Base-by-base conservation (phyloP, 2,797 vertebrate species). In the Cyprinodon diabolis region DNA sequence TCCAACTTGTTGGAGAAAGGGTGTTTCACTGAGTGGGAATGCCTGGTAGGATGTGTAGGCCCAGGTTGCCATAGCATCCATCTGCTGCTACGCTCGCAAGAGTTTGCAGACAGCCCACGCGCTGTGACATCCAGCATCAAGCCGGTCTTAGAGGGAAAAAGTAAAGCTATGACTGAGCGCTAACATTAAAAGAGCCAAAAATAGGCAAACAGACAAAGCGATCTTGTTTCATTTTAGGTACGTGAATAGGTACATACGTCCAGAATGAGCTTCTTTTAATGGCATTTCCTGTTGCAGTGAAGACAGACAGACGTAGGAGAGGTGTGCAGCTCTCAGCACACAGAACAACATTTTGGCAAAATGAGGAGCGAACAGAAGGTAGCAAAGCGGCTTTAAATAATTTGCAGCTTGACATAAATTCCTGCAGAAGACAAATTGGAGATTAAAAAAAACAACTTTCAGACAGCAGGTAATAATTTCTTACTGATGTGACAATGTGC, bases 21-120 rank as follows among this genome's bases (percentile, higher is more conserved):
- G 91, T 92, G 89, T 93, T 90, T 93, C 89, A 87, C 91, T 93
- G 95, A 95, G 94, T 95, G 94, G 95, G 94, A 95, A 94, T 94
- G 94, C 95, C 94, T 95, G 93, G 92, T 94, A 92, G 93, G 91
- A 93, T 90, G 94, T 93, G 94, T 94, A 94, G 95, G 94, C 92
- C 93, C 90, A n/a, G 78, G 93, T 95, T 94, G 73, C 92, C 80
- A 92, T 91, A 90, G 93, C 90, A 94, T 95, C 94, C 93, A 95
- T 95, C 94, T 95, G 95, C 94, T 94, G 93, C 92, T 94, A 93
- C 78, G 74, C 90, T 94, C 86, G 88, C 92, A 88, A 93, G 86
- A 87, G 75, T 85, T 93, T 84, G 86, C 79, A 82, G 84, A 84
- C 94, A 84, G 89, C 95, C 94, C 95, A 95, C 95, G 94, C 95